These are phyloP conservation scores for Polyommatus icarus DNA, from an alignment of 2,888 invertebrate species.

Conservation along the genomic window DNA sequence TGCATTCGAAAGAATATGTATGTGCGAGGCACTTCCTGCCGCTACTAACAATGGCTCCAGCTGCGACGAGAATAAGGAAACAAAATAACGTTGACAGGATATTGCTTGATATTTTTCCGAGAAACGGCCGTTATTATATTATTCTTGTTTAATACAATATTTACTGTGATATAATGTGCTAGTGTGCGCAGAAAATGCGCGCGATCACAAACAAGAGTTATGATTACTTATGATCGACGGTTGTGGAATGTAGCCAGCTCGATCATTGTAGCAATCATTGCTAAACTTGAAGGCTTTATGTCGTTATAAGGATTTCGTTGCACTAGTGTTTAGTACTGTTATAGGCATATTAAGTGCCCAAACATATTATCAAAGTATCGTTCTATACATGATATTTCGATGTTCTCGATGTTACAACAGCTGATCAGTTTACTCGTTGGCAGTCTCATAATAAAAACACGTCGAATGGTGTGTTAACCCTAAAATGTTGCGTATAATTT, in stretches of 20 bases:
- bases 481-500: slow-evolving; percentile 2
- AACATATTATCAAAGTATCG: no score
- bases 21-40: neutral
- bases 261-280: no score
- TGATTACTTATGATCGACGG: no score
- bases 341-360: no score
- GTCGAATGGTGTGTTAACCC: neutral
- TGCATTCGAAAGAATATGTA: neutral
- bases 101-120: neutral
- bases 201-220: no score
- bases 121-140: slow-evolving; percentile 8
- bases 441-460: neutral
- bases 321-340: no score
- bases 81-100: slow-evolving; percentile 17
- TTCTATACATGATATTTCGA: no score
- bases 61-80: slow-evolving; percentile 4
- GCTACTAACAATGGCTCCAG: slow-evolving; percentile 8
- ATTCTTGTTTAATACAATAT: slow-evolving; percentile 8
- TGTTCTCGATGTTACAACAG: no score
- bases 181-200: neutral
- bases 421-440: neutral
- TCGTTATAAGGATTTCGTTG: no score
- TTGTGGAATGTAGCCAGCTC: no score
- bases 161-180: neutral
- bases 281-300: no score